Base-by-base conservation (phyloP, 2,113 vertebrate species). In the Panthera uncia region DNA sequence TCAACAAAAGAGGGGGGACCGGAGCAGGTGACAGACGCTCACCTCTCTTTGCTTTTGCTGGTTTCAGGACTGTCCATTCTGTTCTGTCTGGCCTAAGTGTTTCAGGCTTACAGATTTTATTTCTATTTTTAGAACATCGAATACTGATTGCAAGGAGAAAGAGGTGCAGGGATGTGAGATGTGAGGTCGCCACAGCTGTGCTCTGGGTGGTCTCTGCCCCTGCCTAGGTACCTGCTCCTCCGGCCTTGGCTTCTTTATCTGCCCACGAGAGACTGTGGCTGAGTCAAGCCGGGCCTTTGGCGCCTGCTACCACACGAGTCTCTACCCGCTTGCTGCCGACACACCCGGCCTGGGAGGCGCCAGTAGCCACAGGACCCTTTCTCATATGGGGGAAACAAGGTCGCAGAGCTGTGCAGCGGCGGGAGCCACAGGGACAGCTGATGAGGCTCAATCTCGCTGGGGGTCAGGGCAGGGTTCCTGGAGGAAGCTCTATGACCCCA, bases 371-470 rank as follows among this genome's bases (percentile, higher is more conserved):
- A 4, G 1, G 21, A 23, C 41, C 74, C 16, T 2, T 48, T 31
- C 41, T 71, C 13, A 0, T 23, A 18, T 13, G 5, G 0, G 45
- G 33, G 29, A 48, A 21, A 29, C 2, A 7, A 5, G 2, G 33
- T 52, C 1, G 41, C 4, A 0, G 6, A 29, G 74, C 31, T 27
- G 11, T 5, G 65, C 29, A 52, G 80, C 11, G 1, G 3, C 0
- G 1, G 69, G 50, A 1, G 21, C 45, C 1, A 0, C 5, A 25
- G 71, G 76, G 27, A 61, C 31, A 48, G 71, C 6, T 19, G 78
- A 68, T 0, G 1, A 38, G 15, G 55, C 27, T 4, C 1, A 0
- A 19, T 18, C 29, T 48, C 66, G 38, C n/a, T 0, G 14, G 63
- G 23, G 55, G 93, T 52, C 69, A 36, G 33, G n/a, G 10, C 10